A percentile compares a stretch with the other conserved stretches of the same genome.
These are phyloP conservation scores for Pleuronectes platessa DNA, from an alignment of 2,113 vertebrate genomes.

Conservation along the genomic window DNA sequence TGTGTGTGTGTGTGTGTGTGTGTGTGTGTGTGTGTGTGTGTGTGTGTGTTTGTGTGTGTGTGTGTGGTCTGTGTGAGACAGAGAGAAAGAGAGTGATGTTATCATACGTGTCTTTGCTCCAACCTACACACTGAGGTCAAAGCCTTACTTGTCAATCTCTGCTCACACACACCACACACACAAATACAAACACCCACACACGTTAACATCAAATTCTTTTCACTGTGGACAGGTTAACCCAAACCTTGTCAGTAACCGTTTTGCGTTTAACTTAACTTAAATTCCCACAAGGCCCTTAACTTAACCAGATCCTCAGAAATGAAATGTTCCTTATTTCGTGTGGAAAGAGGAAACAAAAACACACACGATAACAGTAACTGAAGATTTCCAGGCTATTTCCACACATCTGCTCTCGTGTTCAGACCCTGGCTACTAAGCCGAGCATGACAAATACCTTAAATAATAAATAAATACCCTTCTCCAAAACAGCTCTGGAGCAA, in stretches of 20 bases:
- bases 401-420: conserved; percentile 8
- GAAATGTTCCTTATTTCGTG: too few relatives aligned
- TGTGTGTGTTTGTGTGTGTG: conserved; percentile 18
- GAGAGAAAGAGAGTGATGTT: conserved; percentile 50
- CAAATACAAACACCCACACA: not conserved
- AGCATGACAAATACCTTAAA: conserved; percentile 26
- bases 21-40: conserved; percentile 31
- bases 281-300: not conserved
- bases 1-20: conserved; percentile 12
- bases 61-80: conserved; percentile 10
- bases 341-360: not conserved
- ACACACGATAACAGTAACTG: not conserved
- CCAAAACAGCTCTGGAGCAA: not conserved
- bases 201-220: too few relatives aligned
- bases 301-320: not conserved
- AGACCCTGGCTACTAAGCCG: not conserved
- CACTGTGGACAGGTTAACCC: too few relatives aligned
- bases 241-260: not conserved
- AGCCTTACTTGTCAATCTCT: conserved; percentile 64
- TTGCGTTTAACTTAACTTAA: not conserved
- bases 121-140: conserved; percentile 69
- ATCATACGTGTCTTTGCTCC: conserved; percentile 69
- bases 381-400: conserved; percentile 4
- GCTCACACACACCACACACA: not conserved
- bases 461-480: conserved; percentile 10